phyloP scores from a whole-genome alignment of 2,113 vertebrate genomes.

The Pungitius pungitius region DNA sequence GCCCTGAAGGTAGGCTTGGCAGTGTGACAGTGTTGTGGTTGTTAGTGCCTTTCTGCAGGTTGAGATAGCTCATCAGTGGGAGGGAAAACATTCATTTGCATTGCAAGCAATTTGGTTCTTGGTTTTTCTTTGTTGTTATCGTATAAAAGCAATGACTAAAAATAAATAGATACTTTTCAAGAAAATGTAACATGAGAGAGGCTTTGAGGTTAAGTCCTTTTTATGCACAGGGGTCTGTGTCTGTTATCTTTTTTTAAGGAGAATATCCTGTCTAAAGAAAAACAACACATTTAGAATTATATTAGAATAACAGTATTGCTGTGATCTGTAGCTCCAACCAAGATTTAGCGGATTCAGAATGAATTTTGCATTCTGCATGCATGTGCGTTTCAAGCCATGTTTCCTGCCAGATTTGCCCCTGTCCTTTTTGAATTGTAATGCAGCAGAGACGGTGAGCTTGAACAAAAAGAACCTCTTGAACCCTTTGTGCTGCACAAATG shows the following conservation, averaged over 20 bases:
- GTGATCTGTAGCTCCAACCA: conserved; percentile 2
- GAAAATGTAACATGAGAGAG: background rate
- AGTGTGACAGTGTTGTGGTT: conserved; percentile 28
- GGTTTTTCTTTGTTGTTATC: conserved; percentile 21
- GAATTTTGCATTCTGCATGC: background rate
- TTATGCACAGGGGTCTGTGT: conserved; percentile 8
- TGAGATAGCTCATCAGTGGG: conserved; percentile 23
- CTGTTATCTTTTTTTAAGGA: background rate
- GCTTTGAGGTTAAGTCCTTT: conserved; percentile 25
- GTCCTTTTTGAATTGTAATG: background rate
- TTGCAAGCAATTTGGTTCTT: conserved; percentile 30
- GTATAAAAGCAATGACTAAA: conserved; percentile 3
- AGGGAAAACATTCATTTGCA: conserved; percentile 20
- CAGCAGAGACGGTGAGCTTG: background rate
- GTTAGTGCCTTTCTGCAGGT: conserved; percentile 41
- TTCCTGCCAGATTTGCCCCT: conserved; percentile 15
- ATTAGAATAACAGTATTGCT: background rate
- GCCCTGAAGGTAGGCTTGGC: conserved; percentile 41
- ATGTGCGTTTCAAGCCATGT: background rate
- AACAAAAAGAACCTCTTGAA: background rate
- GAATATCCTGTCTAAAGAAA: conserved; percentile 11
- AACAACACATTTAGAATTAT: conserved; percentile 24
- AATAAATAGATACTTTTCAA: background rate
- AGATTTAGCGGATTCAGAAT: conserved; percentile 8
- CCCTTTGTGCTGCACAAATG: conserved; percentile 1